A percentile compares a stretch with the other conserved stretches of the same genome.
These are phyloP conservation scores for Timema cristinae DNA, from an alignment of 2,888 invertebrate species.

Conservation along the genomic window DNA sequence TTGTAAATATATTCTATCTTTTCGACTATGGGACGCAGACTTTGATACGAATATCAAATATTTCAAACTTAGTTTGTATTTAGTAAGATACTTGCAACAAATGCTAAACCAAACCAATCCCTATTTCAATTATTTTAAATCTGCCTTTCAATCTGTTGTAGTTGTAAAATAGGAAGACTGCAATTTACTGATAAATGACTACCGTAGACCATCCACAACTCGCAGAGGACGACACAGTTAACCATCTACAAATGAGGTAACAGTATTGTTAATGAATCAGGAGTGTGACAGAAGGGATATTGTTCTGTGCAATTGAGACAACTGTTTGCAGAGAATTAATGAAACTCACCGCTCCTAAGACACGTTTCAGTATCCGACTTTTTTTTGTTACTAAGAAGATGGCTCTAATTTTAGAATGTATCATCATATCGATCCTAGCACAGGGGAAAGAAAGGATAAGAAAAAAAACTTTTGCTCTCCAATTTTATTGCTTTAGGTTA, in stretches of 20 bases:
- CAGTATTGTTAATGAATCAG: neutral
- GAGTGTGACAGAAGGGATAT: neutral
- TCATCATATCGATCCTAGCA: no score
- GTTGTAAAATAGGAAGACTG: neutral
- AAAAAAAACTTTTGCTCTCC: no score
- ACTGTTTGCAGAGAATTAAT: neutral
- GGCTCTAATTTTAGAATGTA: no score
- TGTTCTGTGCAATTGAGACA: neutral
- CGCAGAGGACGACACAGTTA: neutral
- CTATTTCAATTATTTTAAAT: neutral
- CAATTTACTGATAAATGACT: neutral
- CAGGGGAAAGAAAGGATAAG: no score
- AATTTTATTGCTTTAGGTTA: no score
- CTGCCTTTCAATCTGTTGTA: neutral
- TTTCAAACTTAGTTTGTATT: no score
- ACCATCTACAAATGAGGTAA: neutral
- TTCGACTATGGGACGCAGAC: neutral
- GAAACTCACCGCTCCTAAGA: no score
- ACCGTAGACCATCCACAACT: neutral
- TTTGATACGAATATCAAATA: no score
- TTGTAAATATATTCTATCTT: neutral
- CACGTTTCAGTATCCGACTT: no score
- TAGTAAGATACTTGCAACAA: neutral
- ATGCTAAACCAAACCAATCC: neutral
- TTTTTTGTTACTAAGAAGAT: no score